A percentile compares a stretch with the other conserved stretches of the same genome.
Conservation (phyloP, 2,113 vertebrate genomes). For the Psittacus erithacus region DNA sequence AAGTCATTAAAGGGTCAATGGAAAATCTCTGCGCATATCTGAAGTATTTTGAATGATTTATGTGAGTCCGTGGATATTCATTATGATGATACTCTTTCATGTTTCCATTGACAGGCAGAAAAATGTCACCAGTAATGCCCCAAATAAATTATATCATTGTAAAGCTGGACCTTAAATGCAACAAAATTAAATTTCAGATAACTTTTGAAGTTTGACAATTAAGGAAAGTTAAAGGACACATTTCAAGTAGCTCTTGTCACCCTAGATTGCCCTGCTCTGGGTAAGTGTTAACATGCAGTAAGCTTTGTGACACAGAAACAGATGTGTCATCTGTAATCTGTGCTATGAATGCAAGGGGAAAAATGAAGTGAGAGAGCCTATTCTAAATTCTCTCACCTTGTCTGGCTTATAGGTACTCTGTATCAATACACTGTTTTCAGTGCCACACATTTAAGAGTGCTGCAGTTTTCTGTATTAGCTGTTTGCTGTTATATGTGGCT, state of each 20-base stretch:
- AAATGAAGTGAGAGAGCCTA: not conserved
- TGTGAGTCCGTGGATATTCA: constrained; percentile 21
- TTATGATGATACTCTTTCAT: constrained; percentile 29
- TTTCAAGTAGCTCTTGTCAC: not conserved
- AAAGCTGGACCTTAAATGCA: constrained; percentile 22
- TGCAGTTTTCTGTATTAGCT: not conserved
- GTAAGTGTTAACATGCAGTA: not conserved
- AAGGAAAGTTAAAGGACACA: constrained; percentile 33
- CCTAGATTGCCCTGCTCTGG: not conserved
- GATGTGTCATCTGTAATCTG: not conserved
- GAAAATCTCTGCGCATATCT: constrained; percentile 9
- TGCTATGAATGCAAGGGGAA: not conserved
- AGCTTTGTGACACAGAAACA: not conserved
- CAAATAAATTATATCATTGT: constrained; percentile 53
- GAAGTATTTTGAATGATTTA: constrained; percentile 49
- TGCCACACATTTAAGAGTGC: not conserved
- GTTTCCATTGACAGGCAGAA: constrained; percentile 42
- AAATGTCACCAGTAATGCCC: constrained; percentile 36
- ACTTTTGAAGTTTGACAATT: constrained; percentile 42
- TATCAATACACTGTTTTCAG: not conserved
- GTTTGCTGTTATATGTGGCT: not conserved
- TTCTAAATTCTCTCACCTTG: not conserved
- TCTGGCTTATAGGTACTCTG: not conserved
- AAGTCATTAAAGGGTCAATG: constrained; percentile 66
- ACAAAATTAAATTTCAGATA: constrained; percentile 42